Base-by-base conservation (phyloP, 2,113 vertebrate genomes). In the Columba livia region DNA sequence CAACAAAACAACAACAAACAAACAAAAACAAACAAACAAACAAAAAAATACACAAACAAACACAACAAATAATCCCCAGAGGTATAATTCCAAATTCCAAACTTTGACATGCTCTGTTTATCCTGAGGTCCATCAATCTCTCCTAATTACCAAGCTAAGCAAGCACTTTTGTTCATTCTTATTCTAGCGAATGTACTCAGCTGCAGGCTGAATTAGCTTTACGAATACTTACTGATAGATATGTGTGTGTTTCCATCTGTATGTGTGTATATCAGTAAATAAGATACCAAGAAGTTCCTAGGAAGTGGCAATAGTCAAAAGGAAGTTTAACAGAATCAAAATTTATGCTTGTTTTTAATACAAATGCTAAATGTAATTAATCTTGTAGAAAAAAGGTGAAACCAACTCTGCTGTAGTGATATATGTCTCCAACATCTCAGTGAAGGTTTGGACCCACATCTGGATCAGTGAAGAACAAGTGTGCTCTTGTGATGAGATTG, bases 341-440 rank as follows among this genome's bases (percentile, higher is more conserved):
- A 4, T 56, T 90, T 58, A 12, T n/a, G 28, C 14, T 65, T 66
- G 42, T 16, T 91, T 88, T 36, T 85, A 25, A 26, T 47, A 47
- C 17, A 47, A 47, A 47, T 81, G 25, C 65, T 75, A 53, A 72
- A 50, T 51, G 25, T 11, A 85, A 83, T 53, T 77, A n/a, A 36
- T 65, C 40, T 44, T 56, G 10, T 13, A 60, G 66, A 54, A 54
- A 72, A 54, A 71, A 58, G 38, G 57, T 34, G 31, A 38, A 70
- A 8, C 10, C 18, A 8, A 16, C 29, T 65, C 47, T 83, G 38
- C 28, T 12, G 4, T 42, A 47, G 24, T 44, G 65, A 26, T 60
- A 9, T 2, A 2, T 20, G 17, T 53, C 69, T 69, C 31, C 42
- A 66, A 1, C 28, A 47, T 38, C n/a, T 90, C 1, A 0, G 2